These are phyloP conservation scores for Brenthis ino DNA, from an alignment of 2,888 invertebrate species.

Conservation along the genomic window DNA sequence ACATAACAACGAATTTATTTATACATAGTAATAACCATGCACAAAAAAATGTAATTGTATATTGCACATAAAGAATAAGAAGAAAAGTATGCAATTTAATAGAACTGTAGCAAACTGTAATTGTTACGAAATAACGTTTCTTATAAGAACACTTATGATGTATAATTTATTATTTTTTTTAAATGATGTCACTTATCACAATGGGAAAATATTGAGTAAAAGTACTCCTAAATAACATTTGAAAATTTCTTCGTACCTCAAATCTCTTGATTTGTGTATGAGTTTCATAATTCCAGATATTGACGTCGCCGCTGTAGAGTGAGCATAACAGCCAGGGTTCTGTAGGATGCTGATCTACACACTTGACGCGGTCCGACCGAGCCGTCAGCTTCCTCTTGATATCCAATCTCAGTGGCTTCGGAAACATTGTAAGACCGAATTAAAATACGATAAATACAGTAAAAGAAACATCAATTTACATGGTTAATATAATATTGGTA, in stretches of 20 bases:
- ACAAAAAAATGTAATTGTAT: no score
- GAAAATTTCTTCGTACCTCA: slow-evolving; percentile 81
- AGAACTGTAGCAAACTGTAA: no score
- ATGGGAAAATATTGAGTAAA: not conserved
- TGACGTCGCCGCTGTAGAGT: slow-evolving; percentile 99
- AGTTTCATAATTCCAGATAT: slow-evolving; percentile 99
- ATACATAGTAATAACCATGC: no score
- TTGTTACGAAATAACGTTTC: no score
- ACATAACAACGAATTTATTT: no score
- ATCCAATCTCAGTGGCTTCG: slow-evolving; percentile 96
- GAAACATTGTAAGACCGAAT: slow-evolving; percentile 55
- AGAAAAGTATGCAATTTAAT: no score
- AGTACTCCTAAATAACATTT: not conserved
- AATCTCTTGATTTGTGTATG: slow-evolving; percentile 93
- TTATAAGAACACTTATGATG: no score
- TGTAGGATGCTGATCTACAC: slow-evolving; percentile 97
- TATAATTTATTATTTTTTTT: not conserved
- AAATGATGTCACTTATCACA: not conserved
- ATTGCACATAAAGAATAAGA: no score
- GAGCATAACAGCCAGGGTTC: slow-evolving; percentile 99
- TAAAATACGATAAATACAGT: slow-evolving; percentile 34
- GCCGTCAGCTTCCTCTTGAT: slow-evolving; percentile 99
- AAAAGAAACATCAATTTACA: slow-evolving; percentile 35
- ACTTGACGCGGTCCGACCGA: slow-evolving; percentile 98
- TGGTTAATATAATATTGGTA: slow-evolving; percentile 48